Percentiles rank a stretch among this genome's conserved stretches.
Evolutionary conservation across 35 echinoderm and acorn worm genomes (phyloP).

Genomic region (Heliocidaris tuberculata): DNA sequence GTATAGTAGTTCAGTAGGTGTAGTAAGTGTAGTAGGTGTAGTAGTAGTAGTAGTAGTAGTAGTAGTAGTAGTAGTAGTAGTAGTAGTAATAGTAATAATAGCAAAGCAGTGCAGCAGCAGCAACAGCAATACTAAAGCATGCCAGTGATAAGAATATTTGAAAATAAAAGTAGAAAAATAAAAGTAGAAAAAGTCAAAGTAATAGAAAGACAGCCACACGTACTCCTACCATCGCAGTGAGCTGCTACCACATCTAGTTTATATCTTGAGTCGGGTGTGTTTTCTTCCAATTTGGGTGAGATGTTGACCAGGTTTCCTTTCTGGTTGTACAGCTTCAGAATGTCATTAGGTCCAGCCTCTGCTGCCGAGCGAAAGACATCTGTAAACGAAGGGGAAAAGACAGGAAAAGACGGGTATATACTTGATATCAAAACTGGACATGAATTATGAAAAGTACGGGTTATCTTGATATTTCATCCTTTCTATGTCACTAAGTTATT

Average conservation of each 20-base stretch:
- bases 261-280: conserved; percentile 76
- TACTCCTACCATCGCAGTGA: conserved; percentile 82
- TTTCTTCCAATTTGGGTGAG: conserved; percentile 84
- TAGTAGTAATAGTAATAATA: not conserved
- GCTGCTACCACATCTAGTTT: conserved; percentile 90
- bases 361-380: conserved; percentile 92
- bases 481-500: too few relatives aligned
- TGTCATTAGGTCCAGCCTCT: conserved; percentile 95
- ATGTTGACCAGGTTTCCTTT: conserved; percentile 94
- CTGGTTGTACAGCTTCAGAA: conserved; percentile 92
- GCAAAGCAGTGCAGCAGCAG: not conserved
- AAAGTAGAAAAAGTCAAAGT: not conserved
- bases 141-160: not conserved
- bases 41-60: not conserved
- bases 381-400: conserved; percentile 45
- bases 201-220: not conserved
- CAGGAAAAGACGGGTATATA: conserved; percentile 23
- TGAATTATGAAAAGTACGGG: not conserved
- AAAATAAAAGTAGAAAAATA: not conserved
- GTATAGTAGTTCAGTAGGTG: too few relatives aligned
- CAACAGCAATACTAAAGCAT: not conserved
- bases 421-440: not conserved
- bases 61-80: not conserved
- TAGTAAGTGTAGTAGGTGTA: not conserved
- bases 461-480: too few relatives aligned